Percentiles rank a stretch among this genome's conserved stretches.
phyloP scores from a whole-genome alignment of 2,888 invertebrate genomes.

The Orchestes rusci region DNA sequence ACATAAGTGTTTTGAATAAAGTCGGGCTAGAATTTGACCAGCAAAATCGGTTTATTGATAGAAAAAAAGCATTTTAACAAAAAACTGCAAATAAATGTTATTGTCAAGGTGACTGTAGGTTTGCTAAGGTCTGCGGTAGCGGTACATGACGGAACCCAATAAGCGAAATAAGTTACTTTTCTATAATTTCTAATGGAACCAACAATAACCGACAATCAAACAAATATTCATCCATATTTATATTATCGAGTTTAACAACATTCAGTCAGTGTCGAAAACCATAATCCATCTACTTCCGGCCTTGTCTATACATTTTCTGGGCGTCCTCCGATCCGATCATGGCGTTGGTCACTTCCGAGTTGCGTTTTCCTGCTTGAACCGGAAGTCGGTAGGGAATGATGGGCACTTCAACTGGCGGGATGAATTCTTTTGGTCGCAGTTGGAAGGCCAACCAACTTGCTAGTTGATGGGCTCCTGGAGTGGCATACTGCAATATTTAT shows the following conservation, averaged over 20 bases:
- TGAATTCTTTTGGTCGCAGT: slow-evolving; percentile 34
- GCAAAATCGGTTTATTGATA: too few relatives aligned
- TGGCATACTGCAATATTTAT: slow-evolving; percentile 28
- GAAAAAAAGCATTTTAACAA: too few relatives aligned
- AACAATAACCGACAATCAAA: too few relatives aligned
- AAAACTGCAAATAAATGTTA: too few relatives aligned
- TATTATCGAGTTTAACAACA: slow-evolving; percentile 18
- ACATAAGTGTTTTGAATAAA: too few relatives aligned
- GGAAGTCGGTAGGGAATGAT: slow-evolving; percentile 35
- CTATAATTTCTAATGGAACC: too few relatives aligned
- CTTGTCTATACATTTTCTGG: slow-evolving; percentile 38
- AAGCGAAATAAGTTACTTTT: too few relatives aligned
- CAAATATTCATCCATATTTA: too few relatives aligned
- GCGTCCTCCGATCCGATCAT: slow-evolving; percentile 38
- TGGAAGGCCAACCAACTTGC: slow-evolving; percentile 39
- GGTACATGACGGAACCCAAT: too few relatives aligned
- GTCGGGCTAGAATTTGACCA: too few relatives aligned
- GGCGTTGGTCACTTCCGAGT: slow-evolving; percentile 39
- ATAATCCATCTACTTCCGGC: slow-evolving; percentile 22
- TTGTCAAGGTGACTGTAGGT: too few relatives aligned
- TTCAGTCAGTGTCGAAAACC: slow-evolving; percentile 8
- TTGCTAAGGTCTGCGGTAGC: too few relatives aligned
- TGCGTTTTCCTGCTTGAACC: slow-evolving; percentile 34
- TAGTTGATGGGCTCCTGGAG: slow-evolving; percentile 39
- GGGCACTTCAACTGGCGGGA: slow-evolving; percentile 32